Conservation (phyloP, 1,140 invertebrate genomes). For the Aphaenogaster floridana region DNA sequence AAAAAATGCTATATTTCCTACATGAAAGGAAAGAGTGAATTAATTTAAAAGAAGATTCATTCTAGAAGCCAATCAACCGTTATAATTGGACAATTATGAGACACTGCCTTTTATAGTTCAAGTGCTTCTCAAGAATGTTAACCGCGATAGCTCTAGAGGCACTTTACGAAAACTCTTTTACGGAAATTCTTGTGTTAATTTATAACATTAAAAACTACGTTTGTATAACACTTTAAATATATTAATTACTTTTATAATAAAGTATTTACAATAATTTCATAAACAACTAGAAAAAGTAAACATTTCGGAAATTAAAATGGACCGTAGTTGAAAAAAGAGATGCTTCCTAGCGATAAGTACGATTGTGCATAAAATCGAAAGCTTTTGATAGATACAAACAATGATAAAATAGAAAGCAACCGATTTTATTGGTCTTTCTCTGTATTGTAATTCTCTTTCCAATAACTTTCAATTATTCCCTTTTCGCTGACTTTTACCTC, state of each 20-base stretch:
- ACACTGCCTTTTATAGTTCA: constrained; percentile 49
- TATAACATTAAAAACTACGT: neutral
- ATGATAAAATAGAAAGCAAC: constrained; percentile 9
- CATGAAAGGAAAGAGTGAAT: neutral
- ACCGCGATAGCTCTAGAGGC: constrained; percentile 45
- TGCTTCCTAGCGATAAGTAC: neutral
- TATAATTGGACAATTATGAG: constrained; percentile 71
- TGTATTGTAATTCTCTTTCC: constrained; percentile 9
- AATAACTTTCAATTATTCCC: constrained; percentile 27
- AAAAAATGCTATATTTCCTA: neutral
- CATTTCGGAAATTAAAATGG: neutral
- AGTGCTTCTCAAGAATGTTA: constrained; percentile 57
- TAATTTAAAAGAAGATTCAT: constrained; percentile 31
- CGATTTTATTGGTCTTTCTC: neutral
- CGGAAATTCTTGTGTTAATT: constrained; percentile 17
- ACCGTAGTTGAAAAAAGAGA: neutral
- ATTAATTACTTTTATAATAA: neutral
- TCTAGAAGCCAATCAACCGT: constrained; percentile 39
- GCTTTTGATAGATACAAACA: neutral
- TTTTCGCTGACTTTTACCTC: constrained; percentile 1
- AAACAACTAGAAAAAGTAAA: neutral
- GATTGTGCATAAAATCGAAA: neutral
- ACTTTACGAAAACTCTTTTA: constrained; percentile 61
- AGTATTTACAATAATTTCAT: neutral
- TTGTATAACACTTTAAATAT: neutral